Evolutionary conservation across 2,888 invertebrate species (phyloP).

Genomic region (Sialis lutaria): DNA sequence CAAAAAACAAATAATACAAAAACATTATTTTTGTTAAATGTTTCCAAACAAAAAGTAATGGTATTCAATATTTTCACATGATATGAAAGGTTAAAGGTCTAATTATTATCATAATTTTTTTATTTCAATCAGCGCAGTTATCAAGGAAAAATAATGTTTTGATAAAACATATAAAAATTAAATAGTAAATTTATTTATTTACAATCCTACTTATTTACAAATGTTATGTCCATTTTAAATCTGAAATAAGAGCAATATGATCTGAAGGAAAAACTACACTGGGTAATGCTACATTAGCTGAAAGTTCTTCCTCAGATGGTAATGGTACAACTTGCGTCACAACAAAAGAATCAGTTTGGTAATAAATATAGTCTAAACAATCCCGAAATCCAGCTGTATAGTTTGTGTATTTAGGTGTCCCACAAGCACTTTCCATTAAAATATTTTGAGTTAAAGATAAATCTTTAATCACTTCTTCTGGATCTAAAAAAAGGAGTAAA

Average conservation of each 20-base stretch:
- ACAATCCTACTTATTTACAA: background rate
- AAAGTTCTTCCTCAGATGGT: slow-evolving; percentile 62
- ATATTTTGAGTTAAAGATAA: slow-evolving; percentile 48
- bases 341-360: slow-evolving; percentile 42
- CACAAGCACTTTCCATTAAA: slow-evolving; percentile 61
- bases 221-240: slow-evolving; percentile 37
- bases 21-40: no score
- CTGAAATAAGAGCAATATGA: slow-evolving; percentile 77
- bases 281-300: slow-evolving; percentile 60
- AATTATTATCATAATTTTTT: no score
- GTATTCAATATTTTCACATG: slow-evolving; percentile 13
- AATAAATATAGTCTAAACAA: slow-evolving; percentile 86
- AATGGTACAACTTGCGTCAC: slow-evolving; percentile 62
- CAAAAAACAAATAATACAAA: no score
- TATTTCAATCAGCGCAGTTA: background rate
- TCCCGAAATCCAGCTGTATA: slow-evolving; percentile 69
- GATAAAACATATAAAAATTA: background rate
- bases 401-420: slow-evolving; percentile 72
- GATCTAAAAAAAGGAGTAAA: slow-evolving; percentile 30
- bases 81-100: no score
- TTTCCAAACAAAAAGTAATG: no score
- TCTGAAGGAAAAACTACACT: slow-evolving; percentile 86
- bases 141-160: background rate
- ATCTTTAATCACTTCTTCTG: slow-evolving; percentile 41
- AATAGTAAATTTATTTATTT: background rate